phyloP scores from a whole-genome alignment of 2,113 vertebrate genomes.

The Podocnemis expansa region DNA sequence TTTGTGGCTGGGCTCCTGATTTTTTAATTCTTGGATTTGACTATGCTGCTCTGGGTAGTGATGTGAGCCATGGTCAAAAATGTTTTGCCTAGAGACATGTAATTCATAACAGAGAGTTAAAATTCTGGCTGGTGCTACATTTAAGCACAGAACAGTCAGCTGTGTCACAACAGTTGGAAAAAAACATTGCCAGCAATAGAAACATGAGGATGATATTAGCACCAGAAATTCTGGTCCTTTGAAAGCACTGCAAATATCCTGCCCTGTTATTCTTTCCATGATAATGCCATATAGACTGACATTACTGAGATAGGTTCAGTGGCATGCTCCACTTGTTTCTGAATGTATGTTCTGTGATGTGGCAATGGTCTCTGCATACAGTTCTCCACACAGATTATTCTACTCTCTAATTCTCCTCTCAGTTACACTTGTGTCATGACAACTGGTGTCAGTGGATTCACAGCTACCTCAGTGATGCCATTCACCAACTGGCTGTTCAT shows the following conservation, averaged over 20 bases:
- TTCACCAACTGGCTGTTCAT: background rate
- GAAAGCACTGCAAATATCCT: background rate
- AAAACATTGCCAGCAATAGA: background rate
- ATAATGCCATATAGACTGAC: accelerated
- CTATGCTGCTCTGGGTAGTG: background rate
- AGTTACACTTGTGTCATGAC: background rate
- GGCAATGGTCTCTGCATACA: accelerated
- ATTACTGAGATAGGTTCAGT: accelerated
- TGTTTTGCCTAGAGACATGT: background rate
- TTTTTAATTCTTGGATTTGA: background rate
- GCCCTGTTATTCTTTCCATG: accelerated
- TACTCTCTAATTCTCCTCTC: accelerated
- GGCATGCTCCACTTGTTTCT: accelerated
- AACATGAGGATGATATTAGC: background rate
- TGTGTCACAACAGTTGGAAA: background rate
- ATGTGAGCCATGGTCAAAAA: background rate
- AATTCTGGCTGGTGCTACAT: background rate
- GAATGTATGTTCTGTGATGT: accelerated
- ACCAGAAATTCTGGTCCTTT: background rate
- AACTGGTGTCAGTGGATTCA: background rate
- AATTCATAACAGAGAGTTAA: accelerated
- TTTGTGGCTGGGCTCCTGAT: background rate
- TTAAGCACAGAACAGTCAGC: background rate
- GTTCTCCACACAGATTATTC: accelerated
- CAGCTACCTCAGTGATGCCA: background rate